Evolutionary conservation across 2,797 vertebrate genomes (phyloP), one percentile per base, ranked within the genome.

Genomic region (Xiphorhynchus erythropygius): DNA sequence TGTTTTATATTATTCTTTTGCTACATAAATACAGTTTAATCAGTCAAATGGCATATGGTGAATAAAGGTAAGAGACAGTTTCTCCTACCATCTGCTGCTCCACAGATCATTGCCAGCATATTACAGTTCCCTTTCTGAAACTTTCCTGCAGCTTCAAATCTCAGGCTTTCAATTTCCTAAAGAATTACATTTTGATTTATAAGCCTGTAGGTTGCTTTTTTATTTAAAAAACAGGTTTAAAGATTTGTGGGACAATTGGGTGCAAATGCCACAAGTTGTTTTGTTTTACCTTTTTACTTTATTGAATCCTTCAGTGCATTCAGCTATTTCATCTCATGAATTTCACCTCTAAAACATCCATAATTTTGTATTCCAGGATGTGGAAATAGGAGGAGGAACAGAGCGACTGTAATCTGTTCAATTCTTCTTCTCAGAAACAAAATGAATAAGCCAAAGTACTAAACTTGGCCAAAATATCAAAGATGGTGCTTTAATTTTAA

Each of bases 21-120:
- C 56, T 77, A 41, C 57, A 80, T 87, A 90, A 90, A 93, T 89
- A 89, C 82, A 75, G 32, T 92, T 84, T 93, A 87, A 93, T 90
- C 84, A 74, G 59, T 95, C 64, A 87, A 94, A 90, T 94, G 71
- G 32, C 94, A 92, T 94, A 94, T 94, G 82, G 87, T 81, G 76
- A 96, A 57, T 80, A 96, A 96, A 94, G 89, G 94, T 97, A 96
- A 96, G 71, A 96, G 87, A 93, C 59, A 79, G 81, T 87, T 97
- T 79, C 50, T 94, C 75, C 52, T 60, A 57, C 94, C 92, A 93
- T 96, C 82, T 97, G 93, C 78, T 91, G 39, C 76, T 85, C 53
- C 62, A 59, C 70, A 89, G 75, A 91, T 85, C 71, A 68, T 52
- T 96, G 89, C 87, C 89, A 95, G n/a, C 32, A 23, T 70, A 67